A percentile compares a stretch with the other conserved stretches of the same genome.
phyloP scores from a whole-genome alignment of 2,797 vertebrate species.

The Chromobotia macracanthus region DNA sequence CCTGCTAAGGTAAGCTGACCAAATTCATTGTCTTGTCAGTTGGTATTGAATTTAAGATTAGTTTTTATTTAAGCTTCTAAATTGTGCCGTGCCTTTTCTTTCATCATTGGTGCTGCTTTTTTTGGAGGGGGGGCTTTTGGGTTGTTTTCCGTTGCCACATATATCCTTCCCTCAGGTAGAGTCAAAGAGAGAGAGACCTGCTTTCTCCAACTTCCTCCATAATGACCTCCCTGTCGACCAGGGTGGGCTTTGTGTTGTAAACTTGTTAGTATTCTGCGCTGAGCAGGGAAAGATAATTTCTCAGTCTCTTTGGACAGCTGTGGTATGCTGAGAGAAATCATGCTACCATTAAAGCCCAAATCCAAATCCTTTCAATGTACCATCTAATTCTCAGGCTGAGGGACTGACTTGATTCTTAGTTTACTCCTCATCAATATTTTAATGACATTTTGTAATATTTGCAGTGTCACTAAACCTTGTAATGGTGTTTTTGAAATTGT shows the following conservation, averaged over 20 bases:
- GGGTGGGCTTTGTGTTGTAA: constrained; percentile 57
- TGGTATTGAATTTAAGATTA: constrained; percentile 91
- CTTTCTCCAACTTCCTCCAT: constrained; percentile 62
- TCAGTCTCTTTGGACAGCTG: constrained; percentile 49
- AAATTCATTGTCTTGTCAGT: constrained; percentile 92
- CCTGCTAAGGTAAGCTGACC: constrained; percentile 89
- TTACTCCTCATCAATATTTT: constrained; percentile 29
- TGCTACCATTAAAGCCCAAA: constrained; percentile 8
- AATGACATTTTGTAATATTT: constrained; percentile 18
- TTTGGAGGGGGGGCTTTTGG: constrained; percentile 18
- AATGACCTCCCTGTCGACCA: constrained; percentile 66
- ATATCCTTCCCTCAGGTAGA: constrained; percentile 69
- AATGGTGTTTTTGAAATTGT: constrained; percentile 18
- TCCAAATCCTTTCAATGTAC: not conserved
- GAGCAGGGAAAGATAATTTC: constrained; percentile 53
- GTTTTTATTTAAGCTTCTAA: constrained; percentile 89
- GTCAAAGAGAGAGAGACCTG: constrained; percentile 63
- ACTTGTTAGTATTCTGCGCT: constrained; percentile 66
- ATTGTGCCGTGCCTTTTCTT: constrained; percentile 68
- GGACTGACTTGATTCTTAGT: constrained; percentile 6
- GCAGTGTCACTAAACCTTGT: constrained; percentile 32
- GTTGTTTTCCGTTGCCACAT: constrained; percentile 41
- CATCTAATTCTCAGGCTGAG: not conserved
- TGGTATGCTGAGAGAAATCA: constrained; percentile 40
- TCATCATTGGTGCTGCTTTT: constrained; percentile 54